A percentile compares a stretch with the other conserved stretches of the same genome.
Conservation (phyloP, 1,140 invertebrate species). For the roundworm (Caenorhabditis elegans) region WBcel235 BX284606.5:11654501-11655000, state of each 20-base stretch:
- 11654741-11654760: slow-evolving; percentile 52
- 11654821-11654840: too few species aligned
- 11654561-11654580: slow-evolving; percentile 80
- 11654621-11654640: slow-evolving; percentile 39
- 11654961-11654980: too few species aligned
- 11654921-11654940: too few species aligned
- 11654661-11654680: slow-evolving; percentile 54
- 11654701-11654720: slow-evolving; percentile 40
- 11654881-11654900: too few species aligned
- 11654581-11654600: slow-evolving; percentile 48
- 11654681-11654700: slow-evolving; percentile 50
- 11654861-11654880: too few species aligned
- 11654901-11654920: too few species aligned
- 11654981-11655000: too few species aligned
- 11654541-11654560: slow-evolving; percentile 91
- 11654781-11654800: too few species aligned
- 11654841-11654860: too few species aligned
- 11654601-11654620: neutral
- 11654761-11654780: too few species aligned
- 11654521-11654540: slow-evolving; percentile 95
- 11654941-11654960: too few species aligned
- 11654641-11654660: slow-evolving; percentile 52
- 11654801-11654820: too few species aligned
- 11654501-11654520: slow-evolving; percentile 90
- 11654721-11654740: slow-evolving; percentile 51